Percentiles rank a stretch among this genome's conserved stretches.
These are phyloP conservation scores for Neosalanx taihuensis DNA, from an alignment of 2,797 vertebrate genomes.

Conservation along the genomic window DNA sequence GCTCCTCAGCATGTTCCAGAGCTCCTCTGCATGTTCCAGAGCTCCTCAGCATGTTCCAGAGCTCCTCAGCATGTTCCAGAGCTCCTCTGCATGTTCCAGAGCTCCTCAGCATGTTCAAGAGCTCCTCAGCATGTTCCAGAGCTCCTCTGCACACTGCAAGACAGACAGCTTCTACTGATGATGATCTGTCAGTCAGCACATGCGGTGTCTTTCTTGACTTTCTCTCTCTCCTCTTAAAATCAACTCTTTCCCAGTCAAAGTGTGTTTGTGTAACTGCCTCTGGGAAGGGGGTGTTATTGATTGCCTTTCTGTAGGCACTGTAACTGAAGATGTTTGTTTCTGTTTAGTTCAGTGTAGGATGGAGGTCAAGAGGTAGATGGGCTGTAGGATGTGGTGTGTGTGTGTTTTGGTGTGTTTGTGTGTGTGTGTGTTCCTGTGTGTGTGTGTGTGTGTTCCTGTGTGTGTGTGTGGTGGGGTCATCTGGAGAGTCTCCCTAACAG, in stretches of 20 bases:
- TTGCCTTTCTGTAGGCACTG: background rate
- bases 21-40: too few relatives aligned
- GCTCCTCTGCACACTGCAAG: too few relatives aligned
- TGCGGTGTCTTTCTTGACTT: too few relatives aligned
- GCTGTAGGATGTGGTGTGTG: conserved; percentile 2
- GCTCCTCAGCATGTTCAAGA: too few relatives aligned
- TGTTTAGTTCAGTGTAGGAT: background rate
- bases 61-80: too few relatives aligned
- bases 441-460: background rate
- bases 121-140: too few relatives aligned
- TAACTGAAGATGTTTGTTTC: background rate
- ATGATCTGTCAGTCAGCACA: too few relatives aligned
- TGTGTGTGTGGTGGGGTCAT: background rate
- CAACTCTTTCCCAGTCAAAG: background rate
- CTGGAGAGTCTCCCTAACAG: background rate
- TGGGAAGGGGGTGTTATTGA: background rate
- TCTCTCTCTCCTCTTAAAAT: background rate
- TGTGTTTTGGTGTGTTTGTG: conserved; percentile 19
- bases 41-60: too few relatives aligned
- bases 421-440: background rate
- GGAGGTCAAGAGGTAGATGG: background rate
- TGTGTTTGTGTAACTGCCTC: background rate
- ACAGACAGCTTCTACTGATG: too few relatives aligned
- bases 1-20: too few relatives aligned
- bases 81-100: too few relatives aligned